Evolutionary conservation across 2,797 vertebrate genomes (phyloP).

Genomic region (Austrolebias charrua): DNA sequence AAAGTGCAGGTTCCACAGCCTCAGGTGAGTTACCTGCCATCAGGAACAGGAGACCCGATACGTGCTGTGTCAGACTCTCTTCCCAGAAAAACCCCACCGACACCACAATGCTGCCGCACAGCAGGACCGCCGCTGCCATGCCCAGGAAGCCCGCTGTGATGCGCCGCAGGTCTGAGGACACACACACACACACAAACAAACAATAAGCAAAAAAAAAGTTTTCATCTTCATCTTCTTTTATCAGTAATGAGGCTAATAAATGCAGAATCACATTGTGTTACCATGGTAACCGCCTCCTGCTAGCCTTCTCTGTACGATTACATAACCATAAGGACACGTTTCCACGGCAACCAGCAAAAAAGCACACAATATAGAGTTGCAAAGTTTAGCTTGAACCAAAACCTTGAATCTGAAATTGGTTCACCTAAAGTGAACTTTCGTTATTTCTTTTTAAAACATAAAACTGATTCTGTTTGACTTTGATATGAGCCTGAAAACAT

Average conservation of each 20-base stretch:
- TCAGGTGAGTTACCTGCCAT: slow-evolving; percentile 82
- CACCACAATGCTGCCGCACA: slow-evolving; percentile 83
- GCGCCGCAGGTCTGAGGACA: slow-evolving; percentile 78
- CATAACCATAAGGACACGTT: slow-evolving; percentile 27
- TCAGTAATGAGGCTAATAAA: slow-evolving; percentile 6
- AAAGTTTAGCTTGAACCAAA: not conserved
- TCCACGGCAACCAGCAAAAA: slow-evolving; percentile 36
- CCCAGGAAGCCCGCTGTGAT: slow-evolving; percentile 85
- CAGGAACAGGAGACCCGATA: slow-evolving; percentile 86
- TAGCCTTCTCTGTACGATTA: slow-evolving; percentile 22
- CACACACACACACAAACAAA: not conserved
- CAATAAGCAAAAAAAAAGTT: not conserved
- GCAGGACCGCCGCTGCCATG: slow-evolving; percentile 84
- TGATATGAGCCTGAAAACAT: too few species aligned
- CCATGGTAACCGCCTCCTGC: slow-evolving; percentile 50
- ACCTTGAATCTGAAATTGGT: not conserved
- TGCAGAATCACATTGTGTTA: slow-evolving; percentile 31
- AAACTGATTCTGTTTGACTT: too few species aligned
- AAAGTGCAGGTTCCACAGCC: too few species aligned
- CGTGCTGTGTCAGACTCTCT: slow-evolving; percentile 85
- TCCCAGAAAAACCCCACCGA: slow-evolving; percentile 87
- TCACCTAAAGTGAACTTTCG: too few species aligned
- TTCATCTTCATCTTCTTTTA: not conserved
- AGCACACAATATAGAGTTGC: too few species aligned
- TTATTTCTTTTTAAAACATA: too few species aligned